Conservation (phyloP, 2,888 invertebrate species). For the Pantelozetes paolii region DNA sequence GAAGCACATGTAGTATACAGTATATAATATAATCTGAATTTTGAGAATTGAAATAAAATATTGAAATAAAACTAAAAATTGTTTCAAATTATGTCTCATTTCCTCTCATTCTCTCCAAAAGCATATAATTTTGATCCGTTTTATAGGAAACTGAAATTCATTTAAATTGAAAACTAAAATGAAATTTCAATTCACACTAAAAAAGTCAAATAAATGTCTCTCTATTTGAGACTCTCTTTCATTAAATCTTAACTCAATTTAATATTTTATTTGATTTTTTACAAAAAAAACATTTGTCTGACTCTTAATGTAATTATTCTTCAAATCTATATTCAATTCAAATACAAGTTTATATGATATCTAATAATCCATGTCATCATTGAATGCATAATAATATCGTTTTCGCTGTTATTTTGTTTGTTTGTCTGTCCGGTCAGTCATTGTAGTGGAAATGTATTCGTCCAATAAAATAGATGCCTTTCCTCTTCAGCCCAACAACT, state of each 20-base stretch:
- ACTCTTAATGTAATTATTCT: not conserved
- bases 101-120: not conserved
- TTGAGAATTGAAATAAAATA: not conserved
- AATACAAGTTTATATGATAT: not conserved
- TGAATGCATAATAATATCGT: not conserved
- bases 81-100: not conserved
- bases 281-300: not conserved
- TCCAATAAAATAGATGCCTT: not conserved
- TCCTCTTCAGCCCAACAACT: not conserved
- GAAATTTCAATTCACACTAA: not conserved
- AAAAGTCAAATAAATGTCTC: not conserved
- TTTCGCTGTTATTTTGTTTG: not conserved
- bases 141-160: not conserved
- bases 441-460: not conserved
- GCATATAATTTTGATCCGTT: not conserved
- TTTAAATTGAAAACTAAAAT: not conserved
- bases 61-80: not conserved
- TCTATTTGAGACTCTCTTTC: no score
- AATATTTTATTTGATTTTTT: not conserved
- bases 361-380: constrained; percentile 9
- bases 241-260: not conserved
- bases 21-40: not conserved
- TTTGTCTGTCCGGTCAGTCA: not conserved
- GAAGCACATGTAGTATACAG: not conserved
- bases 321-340: not conserved